Evolutionary conservation across 2,113 vertebrate species (phyloP).

Genomic region (Sarotherodon lohbergeri): DNA sequence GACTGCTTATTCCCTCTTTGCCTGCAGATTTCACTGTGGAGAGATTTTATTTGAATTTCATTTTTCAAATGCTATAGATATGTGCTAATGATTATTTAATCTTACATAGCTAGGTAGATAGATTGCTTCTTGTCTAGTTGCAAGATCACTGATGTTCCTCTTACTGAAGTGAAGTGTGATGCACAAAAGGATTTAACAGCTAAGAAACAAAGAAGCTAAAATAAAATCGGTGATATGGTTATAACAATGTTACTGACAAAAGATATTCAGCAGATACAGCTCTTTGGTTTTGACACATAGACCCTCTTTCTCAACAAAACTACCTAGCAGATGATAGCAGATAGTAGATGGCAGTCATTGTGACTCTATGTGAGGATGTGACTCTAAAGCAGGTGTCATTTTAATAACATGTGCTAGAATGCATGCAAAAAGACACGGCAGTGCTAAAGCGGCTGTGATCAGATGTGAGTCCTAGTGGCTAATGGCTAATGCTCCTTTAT

Average conservation of each 20-base stretch:
- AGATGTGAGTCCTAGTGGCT: conserved; percentile 85
- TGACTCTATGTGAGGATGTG: conserved; percentile 79
- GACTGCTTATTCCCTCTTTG: not conserved
- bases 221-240: not conserved
- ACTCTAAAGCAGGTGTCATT: conserved; percentile 92
- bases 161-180: not conserved
- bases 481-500: conserved; percentile 97
- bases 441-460: conserved; percentile 86
- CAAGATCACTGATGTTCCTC: not conserved
- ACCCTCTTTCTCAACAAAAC: not conserved
- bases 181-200: not conserved
- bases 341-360: conserved; percentile 76
- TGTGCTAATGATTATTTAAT: not conserved
- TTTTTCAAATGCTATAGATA: not conserved
- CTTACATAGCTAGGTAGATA: not conserved
- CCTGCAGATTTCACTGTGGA: not conserved
- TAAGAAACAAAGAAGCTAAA: not conserved
- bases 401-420: conserved; percentile 94
- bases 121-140: not conserved
- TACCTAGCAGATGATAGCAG: conserved; percentile 58
- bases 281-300: not conserved
- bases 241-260: not conserved
- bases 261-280: not conserved
- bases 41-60: not conserved
- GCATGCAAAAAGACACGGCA: conserved; percentile 86